phyloP scores from a whole-genome alignment of 2,888 invertebrate species.

The Drosophila paracracens region DNA sequence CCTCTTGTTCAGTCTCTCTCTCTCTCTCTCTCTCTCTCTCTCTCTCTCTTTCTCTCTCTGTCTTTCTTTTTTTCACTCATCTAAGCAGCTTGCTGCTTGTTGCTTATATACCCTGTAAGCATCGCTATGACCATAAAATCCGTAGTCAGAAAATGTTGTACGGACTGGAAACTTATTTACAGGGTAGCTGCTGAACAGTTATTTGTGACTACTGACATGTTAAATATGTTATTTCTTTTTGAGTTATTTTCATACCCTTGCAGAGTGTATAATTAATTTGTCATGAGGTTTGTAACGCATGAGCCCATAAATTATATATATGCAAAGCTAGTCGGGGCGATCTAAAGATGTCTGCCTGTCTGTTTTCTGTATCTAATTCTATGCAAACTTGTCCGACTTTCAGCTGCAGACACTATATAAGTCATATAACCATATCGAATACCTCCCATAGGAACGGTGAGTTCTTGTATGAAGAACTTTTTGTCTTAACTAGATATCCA shows the following conservation, averaged over 20 bases:
- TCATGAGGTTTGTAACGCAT: not conserved
- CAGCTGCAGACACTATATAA: not conserved
- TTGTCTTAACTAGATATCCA: not conserved
- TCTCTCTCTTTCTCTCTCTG: not conserved
- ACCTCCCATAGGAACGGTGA: not conserved
- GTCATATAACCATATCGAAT: not conserved
- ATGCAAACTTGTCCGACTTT: not conserved
- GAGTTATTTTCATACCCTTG: not conserved
- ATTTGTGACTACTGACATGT: not conserved
- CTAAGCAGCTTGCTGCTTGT: not conserved
- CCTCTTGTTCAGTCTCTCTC: not conserved
- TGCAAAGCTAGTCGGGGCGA: not conserved
- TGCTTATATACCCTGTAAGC: slow-evolving; percentile 9
- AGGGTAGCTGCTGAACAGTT: slow-evolving; percentile 3
- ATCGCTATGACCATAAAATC: not conserved
- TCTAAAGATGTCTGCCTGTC: not conserved
- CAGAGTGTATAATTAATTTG: not conserved
- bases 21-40: not conserved
- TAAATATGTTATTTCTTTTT: slow-evolving; percentile 4
- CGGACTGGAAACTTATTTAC: not conserved
- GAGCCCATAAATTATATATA: not conserved
- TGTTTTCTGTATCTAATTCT: not conserved
- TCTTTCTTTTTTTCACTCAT: not conserved
- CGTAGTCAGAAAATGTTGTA: not conserved
- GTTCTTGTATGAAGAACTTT: not conserved